Conservation (phyloP, 2,113 vertebrate species). For the Elephantulus edwardii region DNA sequence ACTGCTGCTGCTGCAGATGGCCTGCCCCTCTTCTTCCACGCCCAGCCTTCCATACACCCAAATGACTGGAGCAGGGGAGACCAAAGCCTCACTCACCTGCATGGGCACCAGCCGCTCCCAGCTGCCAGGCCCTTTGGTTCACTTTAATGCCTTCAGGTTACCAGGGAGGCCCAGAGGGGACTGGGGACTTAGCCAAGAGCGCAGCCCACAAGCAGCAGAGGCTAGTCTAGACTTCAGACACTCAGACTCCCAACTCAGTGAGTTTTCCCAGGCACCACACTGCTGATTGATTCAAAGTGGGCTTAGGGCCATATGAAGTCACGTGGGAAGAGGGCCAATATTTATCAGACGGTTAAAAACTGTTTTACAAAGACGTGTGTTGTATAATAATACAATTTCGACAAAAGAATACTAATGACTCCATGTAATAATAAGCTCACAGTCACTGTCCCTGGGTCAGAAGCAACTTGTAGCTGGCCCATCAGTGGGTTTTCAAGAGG, state of each 20-base stretch:
- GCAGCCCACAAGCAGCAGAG: neutral
- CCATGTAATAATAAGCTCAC: neutral
- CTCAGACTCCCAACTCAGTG: neutral
- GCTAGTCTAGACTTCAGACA: neutral
- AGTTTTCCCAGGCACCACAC: neutral
- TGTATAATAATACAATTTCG: neutral
- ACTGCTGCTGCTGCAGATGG: constrained; percentile 56
- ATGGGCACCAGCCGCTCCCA: constrained; percentile 1
- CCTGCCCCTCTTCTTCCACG: neutral
- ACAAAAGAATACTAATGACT: neutral
- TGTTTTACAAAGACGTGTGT: constrained; percentile 22
- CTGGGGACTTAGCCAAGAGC: neutral
- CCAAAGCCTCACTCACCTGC: fast-evolving
- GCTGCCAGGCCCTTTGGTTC: neutral
- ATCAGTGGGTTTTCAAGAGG: too few relatives aligned
- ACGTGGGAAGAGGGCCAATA: neutral
- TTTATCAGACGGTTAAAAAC: neutral
- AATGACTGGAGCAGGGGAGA: neutral
- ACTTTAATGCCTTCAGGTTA: neutral
- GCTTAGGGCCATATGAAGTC: neutral
- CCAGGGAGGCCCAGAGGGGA: constrained; percentile 4
- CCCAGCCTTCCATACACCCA: neutral
- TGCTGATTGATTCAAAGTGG: neutral
- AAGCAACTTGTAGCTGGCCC: too few relatives aligned
- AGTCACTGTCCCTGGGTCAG: too few relatives aligned